A percentile compares a stretch with the other conserved stretches of the same genome.
Conservation (phyloP, 2,113 vertebrate species). For the Sebastes schlegelii region DNA sequence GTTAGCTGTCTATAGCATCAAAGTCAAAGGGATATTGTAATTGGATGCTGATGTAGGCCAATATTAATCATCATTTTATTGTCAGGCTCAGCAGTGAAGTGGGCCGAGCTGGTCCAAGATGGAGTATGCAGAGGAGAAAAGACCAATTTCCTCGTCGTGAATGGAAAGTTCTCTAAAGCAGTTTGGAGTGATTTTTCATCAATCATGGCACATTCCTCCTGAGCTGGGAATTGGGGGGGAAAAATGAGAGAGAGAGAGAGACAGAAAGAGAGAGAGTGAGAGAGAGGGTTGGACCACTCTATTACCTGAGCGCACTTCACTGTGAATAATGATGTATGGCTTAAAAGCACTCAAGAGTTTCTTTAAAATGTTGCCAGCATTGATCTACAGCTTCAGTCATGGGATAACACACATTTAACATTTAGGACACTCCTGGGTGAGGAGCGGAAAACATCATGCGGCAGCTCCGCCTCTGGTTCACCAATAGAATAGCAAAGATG, state of each 20-base stretch:
- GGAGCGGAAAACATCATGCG: neutral
- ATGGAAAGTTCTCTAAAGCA: constrained; percentile 95
- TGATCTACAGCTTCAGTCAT: constrained; percentile 82
- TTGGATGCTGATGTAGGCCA: constrained; percentile 73
- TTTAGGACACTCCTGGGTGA: constrained; percentile 28
- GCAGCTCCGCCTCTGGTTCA: constrained; percentile 23
- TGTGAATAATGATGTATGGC: constrained; percentile 92
- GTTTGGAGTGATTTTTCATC: constrained; percentile 93
- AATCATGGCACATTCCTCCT: constrained; percentile 92
- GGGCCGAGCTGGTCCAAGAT: constrained; percentile 78
- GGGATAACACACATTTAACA: constrained; percentile 72
- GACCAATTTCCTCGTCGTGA: constrained; percentile 92
- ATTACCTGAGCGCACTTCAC: constrained; percentile 89
- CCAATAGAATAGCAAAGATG: constrained; percentile 24
- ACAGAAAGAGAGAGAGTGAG: constrained; percentile 70
- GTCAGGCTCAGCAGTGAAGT: constrained; percentile 75
- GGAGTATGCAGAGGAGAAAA: constrained; percentile 89
- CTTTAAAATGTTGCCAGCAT: constrained; percentile 83
- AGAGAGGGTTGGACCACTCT: constrained; percentile 85
- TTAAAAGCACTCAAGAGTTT: constrained; percentile 90
- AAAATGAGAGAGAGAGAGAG: constrained; percentile 5
- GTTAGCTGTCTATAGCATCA: constrained; percentile 74
- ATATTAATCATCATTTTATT: constrained; percentile 84
- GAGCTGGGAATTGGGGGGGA: constrained; percentile 76
- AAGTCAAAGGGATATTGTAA: constrained; percentile 76